phyloP scores from a whole-genome alignment of 2,888 invertebrate species.

The Phortica okadai region DNA sequence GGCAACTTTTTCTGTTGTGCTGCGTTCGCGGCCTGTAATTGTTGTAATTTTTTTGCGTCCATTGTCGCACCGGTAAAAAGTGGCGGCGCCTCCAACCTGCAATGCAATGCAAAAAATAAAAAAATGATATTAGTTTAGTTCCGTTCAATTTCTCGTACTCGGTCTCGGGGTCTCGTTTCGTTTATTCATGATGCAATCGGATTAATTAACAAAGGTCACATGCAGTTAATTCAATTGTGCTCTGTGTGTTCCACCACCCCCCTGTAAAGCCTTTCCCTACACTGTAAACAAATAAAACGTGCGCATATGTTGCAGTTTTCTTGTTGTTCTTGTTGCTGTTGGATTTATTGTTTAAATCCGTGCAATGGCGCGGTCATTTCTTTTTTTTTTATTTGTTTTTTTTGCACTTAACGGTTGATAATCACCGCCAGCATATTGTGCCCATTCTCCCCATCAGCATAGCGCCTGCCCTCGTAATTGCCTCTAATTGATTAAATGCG shows the following conservation, averaged over 20 bases:
- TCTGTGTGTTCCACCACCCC: background rate
- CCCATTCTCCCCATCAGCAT: conserved; percentile 38
- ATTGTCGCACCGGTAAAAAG: conserved; percentile 81
- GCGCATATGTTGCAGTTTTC: conserved; percentile 29
- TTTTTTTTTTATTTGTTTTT: background rate
- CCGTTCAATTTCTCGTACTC: conserved; percentile 47
- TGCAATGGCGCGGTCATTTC: background rate
- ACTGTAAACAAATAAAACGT: conserved; percentile 40
- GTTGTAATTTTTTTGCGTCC: conserved; percentile 82
- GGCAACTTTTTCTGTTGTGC: conserved; percentile 76
- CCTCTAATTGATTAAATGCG: conserved; percentile 71
- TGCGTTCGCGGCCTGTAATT: conserved; percentile 73
- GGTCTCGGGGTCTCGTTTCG: background rate
- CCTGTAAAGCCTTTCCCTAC: background rate
- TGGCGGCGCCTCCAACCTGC: conserved; percentile 85
- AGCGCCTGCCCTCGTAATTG: conserved; percentile 63
- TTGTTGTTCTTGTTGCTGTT: background rate
- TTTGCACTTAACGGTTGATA: background rate
- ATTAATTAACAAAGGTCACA: conserved; percentile 44
- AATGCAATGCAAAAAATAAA: conserved; percentile 31
- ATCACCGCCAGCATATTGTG: background rate
- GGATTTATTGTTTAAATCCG: conserved; percentile 22
- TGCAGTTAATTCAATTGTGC: conserved; percentile 55
- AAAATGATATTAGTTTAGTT: conserved; percentile 17
- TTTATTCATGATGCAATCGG: conserved; percentile 7